These are phyloP conservation scores for Ariopsis seemanni DNA, from an alignment of 2,113 vertebrate species.

Conservation along the genomic window DNA sequence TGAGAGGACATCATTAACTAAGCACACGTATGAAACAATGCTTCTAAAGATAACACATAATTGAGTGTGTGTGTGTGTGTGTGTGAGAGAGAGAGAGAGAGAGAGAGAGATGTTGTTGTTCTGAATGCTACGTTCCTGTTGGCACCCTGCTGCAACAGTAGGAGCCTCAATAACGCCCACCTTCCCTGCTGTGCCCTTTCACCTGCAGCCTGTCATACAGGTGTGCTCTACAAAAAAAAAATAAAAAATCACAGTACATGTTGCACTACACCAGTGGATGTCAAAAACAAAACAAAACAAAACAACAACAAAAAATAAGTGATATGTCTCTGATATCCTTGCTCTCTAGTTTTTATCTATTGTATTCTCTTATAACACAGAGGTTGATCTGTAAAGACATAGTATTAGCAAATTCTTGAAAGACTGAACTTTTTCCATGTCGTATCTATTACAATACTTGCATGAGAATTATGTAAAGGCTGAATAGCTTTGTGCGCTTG, in stretches of 20 bases:
- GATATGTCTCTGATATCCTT: neutral
- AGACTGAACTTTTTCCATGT: neutral
- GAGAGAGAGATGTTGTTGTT: slow-evolving; percentile 48
- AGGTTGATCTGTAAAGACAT: no score
- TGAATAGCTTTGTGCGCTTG: neutral
- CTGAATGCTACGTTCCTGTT: slow-evolving; percentile 51
- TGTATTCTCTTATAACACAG: no score
- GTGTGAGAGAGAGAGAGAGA: neutral
- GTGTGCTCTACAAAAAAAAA: slow-evolving; percentile 49
- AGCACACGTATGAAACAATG: slow-evolving; percentile 54
- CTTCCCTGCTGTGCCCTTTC: slow-evolving; percentile 48
- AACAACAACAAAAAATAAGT: neutral
- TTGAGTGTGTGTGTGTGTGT: slow-evolving; percentile 4
- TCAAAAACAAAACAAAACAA: neutral
- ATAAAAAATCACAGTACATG: neutral
- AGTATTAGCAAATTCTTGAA: neutral
- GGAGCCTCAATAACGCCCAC: slow-evolving; percentile 55
- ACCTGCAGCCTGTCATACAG: slow-evolving; percentile 54
- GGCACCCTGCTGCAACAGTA: slow-evolving; percentile 40
- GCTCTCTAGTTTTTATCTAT: no score
- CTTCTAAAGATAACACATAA: slow-evolving; percentile 64
- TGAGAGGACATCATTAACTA: slow-evolving; percentile 69
- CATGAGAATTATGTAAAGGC: neutral
- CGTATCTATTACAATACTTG: neutral
- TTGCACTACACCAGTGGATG: neutral